Evolutionary conservation across 2,888 invertebrate genomes (phyloP), one percentile per base, ranked within the genome.

Genomic region (Melanargia galathea): DNA sequence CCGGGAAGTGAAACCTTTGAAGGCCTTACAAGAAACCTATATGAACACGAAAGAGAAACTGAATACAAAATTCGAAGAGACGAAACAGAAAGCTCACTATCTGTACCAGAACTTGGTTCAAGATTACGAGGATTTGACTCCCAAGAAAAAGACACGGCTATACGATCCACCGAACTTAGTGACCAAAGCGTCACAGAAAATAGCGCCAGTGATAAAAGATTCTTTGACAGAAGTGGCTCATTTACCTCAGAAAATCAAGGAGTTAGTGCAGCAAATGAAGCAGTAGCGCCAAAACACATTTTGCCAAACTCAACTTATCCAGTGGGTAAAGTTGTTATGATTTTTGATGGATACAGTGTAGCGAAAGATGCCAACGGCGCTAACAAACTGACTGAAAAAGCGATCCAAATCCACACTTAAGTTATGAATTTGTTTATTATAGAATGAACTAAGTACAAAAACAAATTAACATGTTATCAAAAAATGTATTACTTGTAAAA

Each of bases 291-390:
- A 48, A 70, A 73, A 68, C 43, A 64, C 72, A 43, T 68, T 71
- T 24, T 70, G 45, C 38, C 60, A 6, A 68, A 64, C 24, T 55
- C 60, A 33, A 63, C 60, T 40, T 48, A 61, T 38, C 66, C 73
- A 11, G 75, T 73, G 51, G 78, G 77, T 51, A 80, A 80, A 40
- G 75, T 82, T 49, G 84, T 90, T 6, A 82, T 84, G 64, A 90
- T 91, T 54, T 83, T 83, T 72, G 91, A 90, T 74, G 90, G 91
- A 7, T 91, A 91, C 65, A 91, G 91, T 73, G 80, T 87, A 52
- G 85, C 88, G 5, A 84, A 88, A 71, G 82, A 87, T 69, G 87
- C 84, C 65, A 88, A 89, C 76, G 89, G 88, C 3, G 79, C 87
- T 68, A 87, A 88, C 68, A 85, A 83, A 77, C 66, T 86, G 48